A percentile compares a stretch with the other conserved stretches of the same genome.
phyloP scores from a whole-genome alignment of 1,140 invertebrate species.

The Tribolium madens region DNA sequence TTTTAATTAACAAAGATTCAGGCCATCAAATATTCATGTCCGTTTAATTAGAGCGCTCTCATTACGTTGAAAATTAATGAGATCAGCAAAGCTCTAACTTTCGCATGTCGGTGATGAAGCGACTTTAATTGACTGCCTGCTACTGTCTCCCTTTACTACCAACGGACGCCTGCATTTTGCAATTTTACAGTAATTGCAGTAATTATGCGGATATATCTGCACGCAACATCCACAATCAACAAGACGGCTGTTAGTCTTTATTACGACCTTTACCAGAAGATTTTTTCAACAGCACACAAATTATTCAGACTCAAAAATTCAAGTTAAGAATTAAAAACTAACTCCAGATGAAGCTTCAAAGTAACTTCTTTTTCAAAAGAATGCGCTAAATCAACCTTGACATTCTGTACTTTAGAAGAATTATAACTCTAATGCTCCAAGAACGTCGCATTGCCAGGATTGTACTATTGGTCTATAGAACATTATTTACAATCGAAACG shows the following conservation, averaged over 20 bases:
- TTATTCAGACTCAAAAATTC: neutral
- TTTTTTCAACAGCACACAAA: neutral
- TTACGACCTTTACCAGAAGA: neutral
- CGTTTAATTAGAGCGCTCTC: constrained; percentile 48
- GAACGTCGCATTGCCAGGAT: neutral
- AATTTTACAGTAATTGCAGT: constrained; percentile 40
- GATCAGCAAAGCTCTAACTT: constrained; percentile 48
- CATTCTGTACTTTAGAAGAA: neutral
- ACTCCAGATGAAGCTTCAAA: no score
- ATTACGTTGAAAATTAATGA: constrained; percentile 48
- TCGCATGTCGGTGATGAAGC: constrained; percentile 41
- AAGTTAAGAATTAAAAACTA: no score
- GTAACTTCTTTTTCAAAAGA: neutral
- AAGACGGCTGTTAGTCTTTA: neutral
- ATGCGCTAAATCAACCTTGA: neutral
- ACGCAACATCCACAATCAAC: neutral
- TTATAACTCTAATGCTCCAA: neutral
- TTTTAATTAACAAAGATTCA: constrained; percentile 49
- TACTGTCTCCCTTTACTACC: constrained; percentile 13
- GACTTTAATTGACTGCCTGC: constrained; percentile 42
- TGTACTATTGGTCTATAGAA: neutral
- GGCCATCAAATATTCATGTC: constrained; percentile 47
- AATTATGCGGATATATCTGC: constrained; percentile 40
- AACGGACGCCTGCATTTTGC: constrained; percentile 37
- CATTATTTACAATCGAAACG: neutral